Evolutionary conservation across 2,113 vertebrate species (phyloP).

Genomic region (Tragulus kanchil): DNA sequence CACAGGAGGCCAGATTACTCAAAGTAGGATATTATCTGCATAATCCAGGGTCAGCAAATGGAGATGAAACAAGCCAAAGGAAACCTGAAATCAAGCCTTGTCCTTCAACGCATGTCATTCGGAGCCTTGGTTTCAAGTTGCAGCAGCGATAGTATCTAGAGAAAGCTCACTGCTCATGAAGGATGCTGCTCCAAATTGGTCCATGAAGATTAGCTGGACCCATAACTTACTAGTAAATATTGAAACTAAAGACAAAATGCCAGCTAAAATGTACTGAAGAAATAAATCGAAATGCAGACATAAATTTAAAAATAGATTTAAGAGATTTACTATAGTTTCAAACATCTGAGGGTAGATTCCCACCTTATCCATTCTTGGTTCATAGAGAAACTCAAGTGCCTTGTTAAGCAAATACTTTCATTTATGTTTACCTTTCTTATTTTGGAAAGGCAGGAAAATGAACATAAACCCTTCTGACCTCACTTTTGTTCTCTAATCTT

Average conservation of each 20-base stretch:
- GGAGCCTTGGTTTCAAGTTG: slow-evolving; percentile 37
- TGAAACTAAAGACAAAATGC: slow-evolving; percentile 41
- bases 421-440: neutral
- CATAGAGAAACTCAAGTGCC: neutral
- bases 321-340: slow-evolving; percentile 28
- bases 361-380: neutral
- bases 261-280: neutral
- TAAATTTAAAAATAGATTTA: neutral
- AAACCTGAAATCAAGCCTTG: slow-evolving; percentile 64
- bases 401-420: neutral
- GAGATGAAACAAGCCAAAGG: slow-evolving; percentile 66
- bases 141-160: neutral
- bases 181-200: neutral
- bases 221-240: neutral
- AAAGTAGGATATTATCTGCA: slow-evolving; percentile 52
- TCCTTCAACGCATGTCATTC: slow-evolving; percentile 3
- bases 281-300: neutral
- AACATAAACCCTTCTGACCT: neutral
- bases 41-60: slow-evolving; percentile 60
- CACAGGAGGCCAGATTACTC: neutral
- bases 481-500: neutral
- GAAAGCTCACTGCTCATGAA: neutral
- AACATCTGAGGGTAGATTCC: neutral
- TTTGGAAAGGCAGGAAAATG: neutral
- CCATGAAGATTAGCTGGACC: neutral